Evolutionary conservation across 1,140 invertebrate species (phyloP).

Genomic region (Globodera rostochiensis): DNA sequence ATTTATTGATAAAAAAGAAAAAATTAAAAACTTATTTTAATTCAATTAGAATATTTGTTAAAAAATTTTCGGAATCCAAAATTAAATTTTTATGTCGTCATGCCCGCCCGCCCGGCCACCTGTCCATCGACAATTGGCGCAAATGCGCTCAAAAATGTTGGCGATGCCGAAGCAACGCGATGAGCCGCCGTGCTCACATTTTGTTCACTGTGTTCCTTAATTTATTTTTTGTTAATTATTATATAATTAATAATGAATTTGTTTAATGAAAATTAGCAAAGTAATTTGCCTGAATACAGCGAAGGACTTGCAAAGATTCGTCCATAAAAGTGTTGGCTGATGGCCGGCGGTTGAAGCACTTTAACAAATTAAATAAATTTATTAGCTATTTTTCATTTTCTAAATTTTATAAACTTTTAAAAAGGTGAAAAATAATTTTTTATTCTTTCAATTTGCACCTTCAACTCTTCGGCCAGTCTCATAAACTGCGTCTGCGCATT

Average conservation of each 20-base stretch:
- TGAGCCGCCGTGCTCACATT: conserved; percentile 75
- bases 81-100: neutral
- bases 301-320: neutral
- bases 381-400: too few species aligned
- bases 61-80: neutral
- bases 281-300: conserved; percentile 35
- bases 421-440: neutral
- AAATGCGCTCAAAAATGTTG: conserved; percentile 72
- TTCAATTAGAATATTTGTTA: too few species aligned
- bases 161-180: conserved; percentile 67
- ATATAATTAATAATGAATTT: conserved; percentile 30
- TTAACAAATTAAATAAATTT: neutral
- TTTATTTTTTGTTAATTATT: conserved; percentile 25
- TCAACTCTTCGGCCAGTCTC: conserved; percentile 54
- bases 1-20: neutral
- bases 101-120: conserved; percentile 19
- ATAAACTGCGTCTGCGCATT: conserved; percentile 62
- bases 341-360: conserved; percentile 5
- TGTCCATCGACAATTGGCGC: conserved; percentile 75
- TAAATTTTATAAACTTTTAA: neutral
- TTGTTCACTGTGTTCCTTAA: conserved; percentile 72
- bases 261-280: neutral
- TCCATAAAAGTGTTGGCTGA: neutral
- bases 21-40: neutral
- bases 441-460: conserved; percentile 31